Conservation (phyloP, 2,888 invertebrate species). For the Lycaena phlaeas region DNA sequence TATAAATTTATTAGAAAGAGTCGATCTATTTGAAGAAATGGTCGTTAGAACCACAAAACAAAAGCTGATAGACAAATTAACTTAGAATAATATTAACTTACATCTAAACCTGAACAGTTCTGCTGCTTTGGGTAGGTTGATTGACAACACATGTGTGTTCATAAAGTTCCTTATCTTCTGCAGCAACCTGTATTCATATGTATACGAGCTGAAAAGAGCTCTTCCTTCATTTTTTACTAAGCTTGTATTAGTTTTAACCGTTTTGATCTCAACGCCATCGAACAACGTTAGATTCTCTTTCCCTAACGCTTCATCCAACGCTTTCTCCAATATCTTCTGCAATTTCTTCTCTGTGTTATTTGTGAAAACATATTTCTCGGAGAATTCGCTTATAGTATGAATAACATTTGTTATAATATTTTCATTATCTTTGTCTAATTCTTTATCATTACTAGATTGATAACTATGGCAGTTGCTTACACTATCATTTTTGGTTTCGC, state of each 20-base stretch:
- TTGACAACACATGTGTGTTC: conserved; percentile 74
- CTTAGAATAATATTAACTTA: too few species aligned
- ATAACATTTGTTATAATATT: conserved; percentile 39
- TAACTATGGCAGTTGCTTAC: conserved; percentile 64
- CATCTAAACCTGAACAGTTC: conserved; percentile 76
- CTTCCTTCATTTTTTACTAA: conserved; percentile 31
- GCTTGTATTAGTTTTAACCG: conserved; percentile 20
- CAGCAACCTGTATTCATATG: conserved; percentile 67
- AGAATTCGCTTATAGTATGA: conserved; percentile 36
- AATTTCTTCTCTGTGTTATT: conserved; percentile 50
- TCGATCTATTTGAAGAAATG: too few species aligned
- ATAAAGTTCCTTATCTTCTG: conserved; percentile 74
- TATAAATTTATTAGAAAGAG: too few species aligned
- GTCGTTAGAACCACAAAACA: too few species aligned
- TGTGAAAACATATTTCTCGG: conserved; percentile 40
- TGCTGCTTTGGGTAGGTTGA: conserved; percentile 79
- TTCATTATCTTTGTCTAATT: conserved; percentile 27
- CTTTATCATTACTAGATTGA: too few species aligned
- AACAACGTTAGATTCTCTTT: conserved; percentile 71
- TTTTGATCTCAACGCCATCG: conserved; percentile 71
- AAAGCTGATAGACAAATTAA: too few species aligned
- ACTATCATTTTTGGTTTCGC: conserved; percentile 49
- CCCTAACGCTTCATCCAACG: conserved; percentile 71
- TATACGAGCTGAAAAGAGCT: conserved; percentile 51
- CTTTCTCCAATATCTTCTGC: conserved; percentile 66